Base-by-base conservation (phyloP, 2,888 invertebrate genomes). In the Phragmatobia fuliginosa region DNA sequence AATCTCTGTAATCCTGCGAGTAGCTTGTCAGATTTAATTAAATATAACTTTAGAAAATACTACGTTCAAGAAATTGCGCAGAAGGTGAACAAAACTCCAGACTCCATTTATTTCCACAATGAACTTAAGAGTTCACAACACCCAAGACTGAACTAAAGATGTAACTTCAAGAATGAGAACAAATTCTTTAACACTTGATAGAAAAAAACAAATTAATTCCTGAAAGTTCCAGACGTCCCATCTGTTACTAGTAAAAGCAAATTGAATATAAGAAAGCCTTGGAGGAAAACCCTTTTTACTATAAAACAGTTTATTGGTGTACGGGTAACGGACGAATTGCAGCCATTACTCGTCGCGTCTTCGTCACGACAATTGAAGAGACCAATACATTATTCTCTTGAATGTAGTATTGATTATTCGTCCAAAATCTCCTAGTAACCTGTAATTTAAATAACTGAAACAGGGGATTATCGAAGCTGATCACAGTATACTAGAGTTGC, bases 281-380 rank as follows among this genome's bases (percentile, higher is more conserved):
- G 72, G 70, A 69, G 67, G 66, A 65, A 75, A 80, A 78, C 74
- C 70, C 70, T 78, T 79, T 79, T 75, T 67, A 71, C 68, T 72
- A 67, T 70, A 62, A 62, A 67, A 73, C 74, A 76, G 70, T 79
- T 79, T 80, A 77, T 74, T 61, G 77, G 64, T 62, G 66, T 38
- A 41, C 31, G 59, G 62, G 59, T 52, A 28, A 61, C 36, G 25
- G 28, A 38, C 36, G 36, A 38, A 38, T 61, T 38, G 38, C 18
- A 10, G 28, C 38, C 16, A 52, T 38, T 38, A 38, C 8, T 61
- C 36, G 25, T 60, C 36, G 8, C 25, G 5, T 25, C 16, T 61
- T 61, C 36, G 61, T 61, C 16, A 38, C 16, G 36, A 25, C 11
- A 36, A 36, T 25, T 25, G 36, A 36, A 52, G 25, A 25, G 4